These are phyloP conservation scores for Zonitis immaculata DNA, from an alignment of 2,888 invertebrate genomes.

Conservation along the genomic window DNA sequence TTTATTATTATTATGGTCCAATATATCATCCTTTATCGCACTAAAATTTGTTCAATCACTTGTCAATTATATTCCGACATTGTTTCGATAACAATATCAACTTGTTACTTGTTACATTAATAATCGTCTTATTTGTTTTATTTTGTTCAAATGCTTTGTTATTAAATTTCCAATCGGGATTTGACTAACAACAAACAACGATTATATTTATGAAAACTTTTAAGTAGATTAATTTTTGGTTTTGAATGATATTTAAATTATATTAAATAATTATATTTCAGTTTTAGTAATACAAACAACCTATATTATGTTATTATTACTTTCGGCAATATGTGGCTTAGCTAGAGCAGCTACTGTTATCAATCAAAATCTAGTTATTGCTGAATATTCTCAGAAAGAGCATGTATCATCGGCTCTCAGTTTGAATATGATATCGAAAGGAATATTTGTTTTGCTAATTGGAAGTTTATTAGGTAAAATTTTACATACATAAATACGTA, in stretches of 20 bases:
- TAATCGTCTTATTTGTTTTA: neutral
- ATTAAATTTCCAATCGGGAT: neutral
- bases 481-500: too few species aligned
- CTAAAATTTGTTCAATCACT: too few species aligned
- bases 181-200: neutral
- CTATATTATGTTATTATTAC: conserved; percentile 51
- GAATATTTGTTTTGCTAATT: conserved; percentile 60
- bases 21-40: too few species aligned
- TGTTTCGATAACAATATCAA: too few species aligned
- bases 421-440: conserved; percentile 68
- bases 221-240: neutral
- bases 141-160: neutral
- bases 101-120: neutral
- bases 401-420: conserved; percentile 65
- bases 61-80: too few species aligned
- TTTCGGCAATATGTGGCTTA: conserved; percentile 63
- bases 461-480: conserved; percentile 56
- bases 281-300: conserved; percentile 60
- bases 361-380: conserved; percentile 65
- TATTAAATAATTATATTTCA: conserved; percentile 38
- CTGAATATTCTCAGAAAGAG: conserved; percentile 55
- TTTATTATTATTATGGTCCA: too few species aligned
- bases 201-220: neutral
- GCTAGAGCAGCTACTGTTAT: conserved; percentile 70
- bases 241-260: neutral